Evolutionary conservation across 2,113 vertebrate species (phyloP).

Genomic region (Propithecus coquereli): DNA sequence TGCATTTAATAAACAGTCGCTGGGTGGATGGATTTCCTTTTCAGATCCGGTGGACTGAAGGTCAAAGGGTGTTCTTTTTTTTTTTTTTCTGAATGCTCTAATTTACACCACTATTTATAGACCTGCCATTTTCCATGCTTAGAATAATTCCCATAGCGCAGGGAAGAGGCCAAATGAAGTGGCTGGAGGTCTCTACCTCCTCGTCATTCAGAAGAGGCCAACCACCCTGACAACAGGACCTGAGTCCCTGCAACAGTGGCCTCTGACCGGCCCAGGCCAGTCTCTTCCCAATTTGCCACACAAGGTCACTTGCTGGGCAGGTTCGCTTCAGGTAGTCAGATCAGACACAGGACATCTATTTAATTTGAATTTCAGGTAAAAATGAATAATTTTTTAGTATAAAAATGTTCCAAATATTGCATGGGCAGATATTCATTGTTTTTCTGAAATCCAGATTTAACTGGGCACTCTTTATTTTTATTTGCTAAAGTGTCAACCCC

Average conservation of each 20-base stretch:
- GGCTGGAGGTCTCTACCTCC: not conserved
- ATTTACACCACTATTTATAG: slow-evolving; percentile 44
- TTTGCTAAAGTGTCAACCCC: not conserved
- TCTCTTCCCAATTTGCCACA: not conserved
- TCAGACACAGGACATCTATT: not conserved
- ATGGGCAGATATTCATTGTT: not conserved
- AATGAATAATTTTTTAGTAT: not conserved
- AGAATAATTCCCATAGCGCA: not conserved
- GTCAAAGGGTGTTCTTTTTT: rapidly evolving
- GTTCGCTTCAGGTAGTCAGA: not conserved
- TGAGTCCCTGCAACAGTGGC: not conserved
- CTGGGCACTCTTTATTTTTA: not conserved
- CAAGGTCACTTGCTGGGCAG: not conserved
- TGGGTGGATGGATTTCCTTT: slow-evolving; percentile 61
- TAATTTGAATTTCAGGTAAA: slow-evolving; percentile 3
- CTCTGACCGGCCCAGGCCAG: not conserved
- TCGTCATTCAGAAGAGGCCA: not conserved
- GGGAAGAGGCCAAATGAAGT: not conserved
- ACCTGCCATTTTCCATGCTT: not conserved
- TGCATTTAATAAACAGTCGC: not conserved
- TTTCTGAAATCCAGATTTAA: not conserved
- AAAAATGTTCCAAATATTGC: not conserved
- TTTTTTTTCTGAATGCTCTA: not conserved
- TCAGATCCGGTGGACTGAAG: not conserved
- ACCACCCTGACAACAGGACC: not conserved